phyloP scores from a whole-genome alignment of 2,888 invertebrate species.

The Bimastos eiseni region DNA sequence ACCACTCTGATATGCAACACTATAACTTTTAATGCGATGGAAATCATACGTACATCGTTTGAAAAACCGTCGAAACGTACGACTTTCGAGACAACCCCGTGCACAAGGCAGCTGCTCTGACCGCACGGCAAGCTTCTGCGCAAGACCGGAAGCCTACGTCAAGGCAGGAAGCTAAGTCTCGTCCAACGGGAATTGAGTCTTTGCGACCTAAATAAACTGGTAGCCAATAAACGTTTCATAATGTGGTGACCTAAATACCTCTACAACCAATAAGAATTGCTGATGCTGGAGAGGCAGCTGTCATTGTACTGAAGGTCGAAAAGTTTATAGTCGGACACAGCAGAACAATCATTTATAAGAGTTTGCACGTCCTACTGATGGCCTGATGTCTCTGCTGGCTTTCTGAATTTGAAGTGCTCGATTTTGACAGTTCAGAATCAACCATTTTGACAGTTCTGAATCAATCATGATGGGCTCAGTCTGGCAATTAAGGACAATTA shows the following conservation, averaged over 20 bases:
- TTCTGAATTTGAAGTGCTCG: not conserved
- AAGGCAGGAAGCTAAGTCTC: not conserved
- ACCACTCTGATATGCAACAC: not conserved
- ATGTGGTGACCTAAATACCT: not conserved
- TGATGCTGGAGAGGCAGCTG: not conserved
- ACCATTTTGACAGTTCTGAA: not conserved
- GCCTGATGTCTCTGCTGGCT: not conserved
- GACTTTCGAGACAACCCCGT: not conserved
- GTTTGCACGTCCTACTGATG: not conserved
- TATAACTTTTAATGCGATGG: not conserved
- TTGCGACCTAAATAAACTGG: not conserved
- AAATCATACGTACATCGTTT: constrained; percentile 13
- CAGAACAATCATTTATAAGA: not conserved
- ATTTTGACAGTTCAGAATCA: not conserved
- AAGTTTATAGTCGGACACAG: not conserved
- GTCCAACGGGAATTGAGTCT: not conserved
- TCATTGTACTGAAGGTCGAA: constrained; percentile 18
- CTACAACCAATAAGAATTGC: not conserved
- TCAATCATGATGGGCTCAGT: not conserved
- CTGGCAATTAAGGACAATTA: not conserved
- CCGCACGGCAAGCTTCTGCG: not conserved
- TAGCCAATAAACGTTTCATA: not conserved
- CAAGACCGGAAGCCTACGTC: not conserved
- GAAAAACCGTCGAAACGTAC: not conserved
- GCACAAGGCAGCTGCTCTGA: constrained; percentile 1